Base-by-base conservation (phyloP, 2,888 invertebrate species). In the Tridacna crocea region DNA sequence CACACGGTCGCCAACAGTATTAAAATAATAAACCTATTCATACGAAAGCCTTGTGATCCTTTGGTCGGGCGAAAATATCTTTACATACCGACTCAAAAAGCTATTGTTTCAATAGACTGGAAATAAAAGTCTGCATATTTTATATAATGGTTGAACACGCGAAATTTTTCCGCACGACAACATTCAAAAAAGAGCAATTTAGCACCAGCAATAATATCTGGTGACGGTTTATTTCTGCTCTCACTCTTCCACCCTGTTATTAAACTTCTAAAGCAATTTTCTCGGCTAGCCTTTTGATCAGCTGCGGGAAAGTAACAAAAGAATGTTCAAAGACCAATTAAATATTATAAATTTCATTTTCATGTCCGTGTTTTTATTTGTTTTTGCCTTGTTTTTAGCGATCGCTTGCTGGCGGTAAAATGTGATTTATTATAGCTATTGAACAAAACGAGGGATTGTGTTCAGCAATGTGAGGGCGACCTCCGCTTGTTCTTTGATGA, bases 261-360 rank as follows among this genome's bases (percentile, higher is more conserved):
- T 61, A 70, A 51, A 51, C 70, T 51, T 70, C 70, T 51, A 26
- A 70, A 70, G 70, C 70, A 70, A 70, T 70, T 70, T 70, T 51
- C 70, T 26, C 70, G 70, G 70, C 70, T 48, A 70, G 70, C 70
- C 70, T 46, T 70, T 70, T 70, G 70, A 70, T 70, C 70, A 70
- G 12, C n/a, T 6, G 26, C n/a, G 10, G 48, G 47, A 70, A 51
- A 70, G 51, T 70, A 70, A 70, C 70, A 70, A 70, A 24, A 51
- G 51, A 26, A 19, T 19, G 51, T 70, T 70, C 70, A 70, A 70
- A 70, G 70, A 47, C n/a, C 70, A 70, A 70, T 70, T 70, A 70
- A 70, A 70, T 70, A 70, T 70, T 70, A 70, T 70, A 70, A 70
- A 70, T 70, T 70, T 70, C 22, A 70, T 70, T 70, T 70, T 51